Evolutionary conservation across 2,797 vertebrate species (phyloP).

Genomic region (Channa striata): DNA sequence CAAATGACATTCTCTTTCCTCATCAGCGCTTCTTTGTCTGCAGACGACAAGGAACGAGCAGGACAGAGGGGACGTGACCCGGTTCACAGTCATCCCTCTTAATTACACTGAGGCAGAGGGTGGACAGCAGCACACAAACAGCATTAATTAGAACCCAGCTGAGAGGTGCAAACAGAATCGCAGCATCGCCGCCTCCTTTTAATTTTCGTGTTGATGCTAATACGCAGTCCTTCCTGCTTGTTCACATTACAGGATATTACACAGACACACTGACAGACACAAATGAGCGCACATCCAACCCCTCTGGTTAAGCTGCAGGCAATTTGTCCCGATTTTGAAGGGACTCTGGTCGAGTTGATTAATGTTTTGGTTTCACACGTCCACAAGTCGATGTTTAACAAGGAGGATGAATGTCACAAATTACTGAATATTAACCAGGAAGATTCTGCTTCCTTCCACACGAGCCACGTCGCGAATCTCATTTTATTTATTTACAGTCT

Average conservation of each 20-base stretch:
- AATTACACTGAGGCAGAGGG: constrained; percentile 16
- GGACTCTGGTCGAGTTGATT: constrained; percentile 10
- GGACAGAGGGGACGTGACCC: constrained; percentile 16
- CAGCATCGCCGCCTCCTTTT: constrained; percentile 9
- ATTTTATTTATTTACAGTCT: constrained; percentile 7
- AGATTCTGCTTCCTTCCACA: constrained; percentile 10
- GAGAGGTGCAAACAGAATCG: background rate
- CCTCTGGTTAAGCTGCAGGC: constrained; percentile 15
- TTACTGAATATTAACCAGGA: background rate
- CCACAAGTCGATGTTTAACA: constrained; percentile 28
- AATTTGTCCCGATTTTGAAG: constrained; percentile 33
- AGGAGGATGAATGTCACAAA: constrained; percentile 20
- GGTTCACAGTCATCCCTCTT: constrained; percentile 9
- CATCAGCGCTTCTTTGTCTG: no score
- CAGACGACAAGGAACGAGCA: background rate
- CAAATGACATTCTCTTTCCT: background rate
- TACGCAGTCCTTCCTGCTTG: constrained; percentile 5
- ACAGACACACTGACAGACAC: constrained; percentile 1
- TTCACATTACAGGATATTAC: constrained; percentile 1
- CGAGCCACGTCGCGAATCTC: background rate
- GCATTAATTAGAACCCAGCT: constrained; percentile 8
- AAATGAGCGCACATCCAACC: background rate
- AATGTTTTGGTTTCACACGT: constrained; percentile 3
- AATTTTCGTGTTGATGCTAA: constrained; percentile 27
- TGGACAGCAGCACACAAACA: constrained; percentile 11